Evolutionary conservation across 2,888 invertebrate genomes (phyloP), one percentile per base, ranked within the genome.

Genomic region (Drosophila meridiana): DNA sequence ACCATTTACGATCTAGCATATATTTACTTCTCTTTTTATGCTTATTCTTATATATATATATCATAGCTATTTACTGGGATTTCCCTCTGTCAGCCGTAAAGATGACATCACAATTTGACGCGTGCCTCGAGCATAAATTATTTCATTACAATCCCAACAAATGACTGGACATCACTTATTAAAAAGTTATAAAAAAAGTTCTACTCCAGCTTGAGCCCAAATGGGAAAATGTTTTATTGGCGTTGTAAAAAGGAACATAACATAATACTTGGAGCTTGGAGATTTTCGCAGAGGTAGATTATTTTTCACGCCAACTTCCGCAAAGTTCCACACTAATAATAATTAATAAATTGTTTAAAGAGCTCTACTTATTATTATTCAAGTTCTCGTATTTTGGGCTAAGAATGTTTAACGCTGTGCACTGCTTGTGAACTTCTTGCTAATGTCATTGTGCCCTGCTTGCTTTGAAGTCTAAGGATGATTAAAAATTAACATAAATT

Each of bases 161-260:
- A 26, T 52, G 59, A 58, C 71, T 68, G 70, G 67, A 77, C 82
- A 72, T 84, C 70, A 69, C 80, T 80, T 87, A 82, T 87, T 84
- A 84, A 77, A 87, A 85, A 80, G 89, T 82, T 82, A 69, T 89
- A 72, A 84, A 56, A 80, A 56, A 71, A 53, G 76, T 66, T 30
- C n/a, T 14, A 42, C 50, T 32, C 55, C 45, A 50, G 48, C 56
- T 59, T 58, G 11, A 50, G 53, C 11, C 32, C 45, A 34, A 58
- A 34, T 58, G 45, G 30, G 20, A 34, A 28, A 58, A 34, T 36
- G 43, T 58, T 58, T 45, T 58, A 20, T n/a, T 38, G 20, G 4
- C 56, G 30, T 7, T 40, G n/a, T 56, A 56, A 56, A 56, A 56
- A 28, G 2, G 1, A 11, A 30, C 52, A 36, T 36, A 36, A 52